Evolutionary conservation across 2,888 invertebrate genomes (phyloP), one percentile per base, ranked within the genome.

Genomic region (Sceliomorpha sp.): DNA sequence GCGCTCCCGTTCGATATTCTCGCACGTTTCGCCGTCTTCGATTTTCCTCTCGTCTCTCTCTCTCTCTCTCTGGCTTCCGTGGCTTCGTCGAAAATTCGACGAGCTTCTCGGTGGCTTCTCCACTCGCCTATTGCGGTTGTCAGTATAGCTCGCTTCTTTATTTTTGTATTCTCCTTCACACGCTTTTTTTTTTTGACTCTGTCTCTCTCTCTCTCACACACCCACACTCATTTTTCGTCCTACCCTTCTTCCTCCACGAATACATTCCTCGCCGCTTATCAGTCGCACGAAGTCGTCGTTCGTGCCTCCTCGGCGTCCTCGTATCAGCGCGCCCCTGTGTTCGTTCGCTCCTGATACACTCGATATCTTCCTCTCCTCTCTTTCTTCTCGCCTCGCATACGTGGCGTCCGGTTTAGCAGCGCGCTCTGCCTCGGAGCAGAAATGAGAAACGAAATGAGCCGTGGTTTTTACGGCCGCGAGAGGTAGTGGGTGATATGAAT

Each of bases 361-460:
- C 5, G 20, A 20, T 20, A n/a, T n/a, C n/a, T n/a, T n/a, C n/a
- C n/a, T n/a, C n/a, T n/a, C n/a, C n/a, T n/a, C n/a, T n/a, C n/a
- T n/a, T n/a, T n/a, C 5, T 20, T 20, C 5, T 20, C 5, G 20
- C 20, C 29, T 29, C 8, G 8, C 29, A 29, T 29, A 29, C 29
- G 29, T 29, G 29, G 29, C 29, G 29, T 37, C 37, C n/a, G 14
- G 42, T 27, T 24, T 13, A 10, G 13, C 7, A 17, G n/a, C n/a
- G n/a, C n/a, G n/a, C 12, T 26, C 10, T 12, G 20, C 12, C 10
- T 40, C 40, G 10, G 20, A n/a, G 24, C 24, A 40, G n/a, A 40
- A 40, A 40, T 40, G 40, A 40, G 40, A 40, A 40, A 40, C 26
- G 40, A 40, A 40, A 40, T 40, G 40, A 17, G 14, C 36, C 36